Percentiles rank a stretch among this genome's conserved stretches.
phyloP scores from a whole-genome alignment of 2,888 invertebrate genomes.

The Zele albiditarsus region DNA sequence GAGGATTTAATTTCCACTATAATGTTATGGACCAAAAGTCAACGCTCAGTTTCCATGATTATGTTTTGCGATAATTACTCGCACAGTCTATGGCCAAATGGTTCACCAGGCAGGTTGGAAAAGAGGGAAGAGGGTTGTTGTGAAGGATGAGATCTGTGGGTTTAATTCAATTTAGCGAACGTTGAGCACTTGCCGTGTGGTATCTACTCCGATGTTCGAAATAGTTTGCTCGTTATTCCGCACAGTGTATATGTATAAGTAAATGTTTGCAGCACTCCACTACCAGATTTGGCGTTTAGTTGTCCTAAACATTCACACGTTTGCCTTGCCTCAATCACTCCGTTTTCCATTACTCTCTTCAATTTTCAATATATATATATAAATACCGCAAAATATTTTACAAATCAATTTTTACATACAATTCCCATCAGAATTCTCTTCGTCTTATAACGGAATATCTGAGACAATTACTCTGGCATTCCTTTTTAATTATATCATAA shows the following conservation, averaged over 20 bases:
- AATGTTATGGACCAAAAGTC: background rate
- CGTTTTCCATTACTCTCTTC: background rate
- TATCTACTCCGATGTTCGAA: conserved; percentile 33
- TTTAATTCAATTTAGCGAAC: conserved; percentile 44
- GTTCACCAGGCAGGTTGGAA: background rate
- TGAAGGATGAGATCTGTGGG: conserved; percentile 5
- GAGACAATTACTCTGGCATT: no score
- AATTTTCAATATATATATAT: background rate
- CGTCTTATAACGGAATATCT: no score
- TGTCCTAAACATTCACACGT: background rate
- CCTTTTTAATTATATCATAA: no score
- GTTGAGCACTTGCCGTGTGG: conserved; percentile 1
- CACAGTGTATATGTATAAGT: background rate
- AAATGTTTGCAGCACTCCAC: background rate
- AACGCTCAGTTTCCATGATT: background rate
- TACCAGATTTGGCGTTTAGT: background rate
- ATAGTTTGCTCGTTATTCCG: conserved; percentile 39
- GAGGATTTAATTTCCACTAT: background rate
- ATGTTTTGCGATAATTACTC: background rate
- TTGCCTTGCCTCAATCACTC: background rate
- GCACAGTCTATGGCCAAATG: background rate
- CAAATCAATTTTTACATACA: no score
- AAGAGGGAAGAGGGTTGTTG: background rate
- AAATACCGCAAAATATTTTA: background rate
- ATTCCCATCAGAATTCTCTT: no score